Evolutionary conservation across 2,797 vertebrate genomes (phyloP).

Genomic region (Clarias fuscus): DNA sequence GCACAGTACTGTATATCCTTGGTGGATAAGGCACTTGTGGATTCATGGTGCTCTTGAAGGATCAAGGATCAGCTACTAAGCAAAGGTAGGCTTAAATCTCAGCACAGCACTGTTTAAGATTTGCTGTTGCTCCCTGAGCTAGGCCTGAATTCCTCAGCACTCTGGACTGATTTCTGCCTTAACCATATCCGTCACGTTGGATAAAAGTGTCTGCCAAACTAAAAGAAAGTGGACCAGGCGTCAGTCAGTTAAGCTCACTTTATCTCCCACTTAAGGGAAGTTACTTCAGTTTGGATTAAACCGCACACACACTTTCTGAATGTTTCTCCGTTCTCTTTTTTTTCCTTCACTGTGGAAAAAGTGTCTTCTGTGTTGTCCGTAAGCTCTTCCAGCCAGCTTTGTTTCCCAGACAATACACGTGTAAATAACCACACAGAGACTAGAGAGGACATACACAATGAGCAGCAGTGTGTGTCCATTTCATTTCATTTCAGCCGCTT

Average conservation of each 20-base stretch:
- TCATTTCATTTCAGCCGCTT: neutral
- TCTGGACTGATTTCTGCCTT: neutral
- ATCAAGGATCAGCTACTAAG: neutral
- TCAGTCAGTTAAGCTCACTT: no score
- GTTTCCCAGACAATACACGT: neutral
- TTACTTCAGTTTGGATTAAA: neutral
- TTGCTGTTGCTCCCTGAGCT: no score
- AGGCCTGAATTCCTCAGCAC: no score
- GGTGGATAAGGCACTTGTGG: neutral
- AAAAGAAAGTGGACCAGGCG: neutral
- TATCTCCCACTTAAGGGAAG: neutral
- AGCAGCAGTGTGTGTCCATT: neutral
- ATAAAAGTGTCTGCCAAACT: no score
- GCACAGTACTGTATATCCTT: neutral
- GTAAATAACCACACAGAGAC: neutral
- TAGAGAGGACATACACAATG: neutral
- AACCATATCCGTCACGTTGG: neutral
- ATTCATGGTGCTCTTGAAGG: neutral
- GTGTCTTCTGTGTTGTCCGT: neutral
- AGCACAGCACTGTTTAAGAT: neutral
- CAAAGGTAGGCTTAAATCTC: conserved; percentile 8
- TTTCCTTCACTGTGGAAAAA: neutral
- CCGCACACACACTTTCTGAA: neutral
- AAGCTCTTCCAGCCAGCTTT: no score
- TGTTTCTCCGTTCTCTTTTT: neutral